Evolutionary conservation across 2,113 vertebrate genomes (phyloP), one percentile per base, ranked within the genome.

Genomic region (Camelus dromedarius): DNA sequence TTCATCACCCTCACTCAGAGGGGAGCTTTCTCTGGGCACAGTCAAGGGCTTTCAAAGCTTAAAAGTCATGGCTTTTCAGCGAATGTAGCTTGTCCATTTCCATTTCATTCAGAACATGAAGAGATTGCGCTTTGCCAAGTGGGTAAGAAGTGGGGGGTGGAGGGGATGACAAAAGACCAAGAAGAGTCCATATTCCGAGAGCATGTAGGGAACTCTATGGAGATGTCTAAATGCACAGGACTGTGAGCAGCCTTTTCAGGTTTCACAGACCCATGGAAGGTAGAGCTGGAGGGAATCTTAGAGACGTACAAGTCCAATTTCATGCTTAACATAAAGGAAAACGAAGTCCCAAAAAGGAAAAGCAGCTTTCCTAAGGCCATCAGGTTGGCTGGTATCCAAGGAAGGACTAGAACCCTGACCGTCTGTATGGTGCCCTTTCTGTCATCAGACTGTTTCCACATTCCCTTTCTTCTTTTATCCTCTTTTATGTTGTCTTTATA

Each of bases 1-100:
- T 92, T 83, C 84, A 82, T 89, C 82, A 42, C 89, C 82, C 58
- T 81, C 42, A 16, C 28, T 89, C 80, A 69, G 81, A 95, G 35
- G 84, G 14, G 35, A 96, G 91, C 62, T 82, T 85, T 88, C 79
- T 85, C 28, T 20, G 80, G 87, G 62, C 56, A 79, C 97, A 97
- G 77, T 96, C 91, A 96, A 95, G 92, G 69, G 89, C 96, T 97
- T 96, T 97, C 93, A 95, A 70, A 32, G 80, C 83, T 95, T 85
- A 86, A 87, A 94, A 96, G 93, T 91, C 89, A 72, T 24, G 52
- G 79, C 77, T 97, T 92, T 94, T 95, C 54, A 64, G 64, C 12
- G 9, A 84, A 81, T 32, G 64, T 22, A 26, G 54, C 54, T 52
- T 88, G 86, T 92, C 93, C 82, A 80, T 97, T 97, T 96, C 87